Evolutionary conservation across 2,113 vertebrate species (phyloP).

Genomic region (Meleagris gallopavo): DNA sequence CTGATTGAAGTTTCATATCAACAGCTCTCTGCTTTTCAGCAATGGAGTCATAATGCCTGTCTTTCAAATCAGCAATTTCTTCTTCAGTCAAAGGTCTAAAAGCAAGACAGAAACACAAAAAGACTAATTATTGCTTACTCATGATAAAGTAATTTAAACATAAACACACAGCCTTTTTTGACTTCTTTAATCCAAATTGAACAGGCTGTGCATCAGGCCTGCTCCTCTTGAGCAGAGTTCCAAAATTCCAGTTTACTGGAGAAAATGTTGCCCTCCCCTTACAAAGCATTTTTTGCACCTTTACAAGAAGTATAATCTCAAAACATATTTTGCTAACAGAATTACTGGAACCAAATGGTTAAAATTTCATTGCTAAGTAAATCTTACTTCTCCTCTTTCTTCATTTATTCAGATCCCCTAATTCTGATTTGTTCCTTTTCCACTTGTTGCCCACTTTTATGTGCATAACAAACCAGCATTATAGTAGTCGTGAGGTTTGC

Average conservation of each 20-base stretch:
- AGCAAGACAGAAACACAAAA: background rate
- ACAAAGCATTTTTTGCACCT: background rate
- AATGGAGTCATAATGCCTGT: conserved; percentile 89
- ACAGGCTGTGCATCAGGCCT: background rate
- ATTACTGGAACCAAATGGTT: background rate
- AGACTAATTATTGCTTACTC: background rate
- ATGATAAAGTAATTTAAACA: background rate
- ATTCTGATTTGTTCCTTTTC: background rate
- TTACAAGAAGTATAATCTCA: background rate
- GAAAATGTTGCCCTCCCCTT: background rate
- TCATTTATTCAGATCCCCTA: background rate
- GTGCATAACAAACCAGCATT: background rate
- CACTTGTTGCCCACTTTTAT: background rate
- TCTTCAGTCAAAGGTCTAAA: conserved; percentile 92
- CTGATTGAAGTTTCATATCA: conserved; percentile 87
- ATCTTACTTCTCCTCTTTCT: background rate
- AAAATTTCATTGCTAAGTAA: background rate
- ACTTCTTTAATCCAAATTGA: background rate
- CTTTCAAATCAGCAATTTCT: conserved; percentile 89
- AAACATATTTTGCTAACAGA: background rate
- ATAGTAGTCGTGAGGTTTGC: background rate
- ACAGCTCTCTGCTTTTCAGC: conserved; percentile 87
- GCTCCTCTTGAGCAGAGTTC: background rate
- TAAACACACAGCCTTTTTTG: background rate
- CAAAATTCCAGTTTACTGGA: background rate